Evolutionary conservation across 2,797 vertebrate species (phyloP), one percentile per base, ranked within the genome.

Genomic region (Gymnocypris eckloni): DNA sequence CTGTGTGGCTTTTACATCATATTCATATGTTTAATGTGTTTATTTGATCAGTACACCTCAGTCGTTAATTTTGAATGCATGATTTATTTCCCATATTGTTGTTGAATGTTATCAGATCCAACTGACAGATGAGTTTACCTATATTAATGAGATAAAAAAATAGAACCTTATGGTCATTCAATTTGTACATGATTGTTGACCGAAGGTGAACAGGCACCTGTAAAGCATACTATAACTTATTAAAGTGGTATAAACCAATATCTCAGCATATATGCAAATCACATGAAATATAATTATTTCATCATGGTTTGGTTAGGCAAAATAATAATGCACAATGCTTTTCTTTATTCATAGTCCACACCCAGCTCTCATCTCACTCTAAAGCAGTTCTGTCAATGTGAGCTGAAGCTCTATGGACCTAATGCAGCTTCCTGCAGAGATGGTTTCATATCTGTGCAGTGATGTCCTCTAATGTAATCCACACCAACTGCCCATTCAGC

Each of bases 401-500:
- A 48, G 43, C 56, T 61, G 56, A 76, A 39, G 28, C 56, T 76
- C 3, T 48, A 3, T 61, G 20, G 59, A 39, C 12, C 43, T 76
- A 83, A 66, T 83, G 59, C 82, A 79, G 39, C 50, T 48, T 78
- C 69, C 39, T 79, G 75, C 64, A 80, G 52, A 18, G 22, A 18
- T 43, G 16, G 50, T 59, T 48, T 72, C 15, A 61, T 85, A 73
- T 85, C 54, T 80, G 67, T 37, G 73, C 54, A 64, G 8, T 72
- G 56, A 85, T 79, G 66, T 85, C 22, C 69, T 85, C 54, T 72
- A 59, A 59, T 80, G 50, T 59, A 61, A 80, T 80, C 37, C 69
- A 64, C 77, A 80, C 33, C 20, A 66, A 48, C 54, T 79, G 41
- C 9, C 69, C 69, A 80, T 80, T 72, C 84, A 85, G 28, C 16